Base-by-base conservation (phyloP, 2,113 vertebrate genomes). In the Jacana jacana region DNA sequence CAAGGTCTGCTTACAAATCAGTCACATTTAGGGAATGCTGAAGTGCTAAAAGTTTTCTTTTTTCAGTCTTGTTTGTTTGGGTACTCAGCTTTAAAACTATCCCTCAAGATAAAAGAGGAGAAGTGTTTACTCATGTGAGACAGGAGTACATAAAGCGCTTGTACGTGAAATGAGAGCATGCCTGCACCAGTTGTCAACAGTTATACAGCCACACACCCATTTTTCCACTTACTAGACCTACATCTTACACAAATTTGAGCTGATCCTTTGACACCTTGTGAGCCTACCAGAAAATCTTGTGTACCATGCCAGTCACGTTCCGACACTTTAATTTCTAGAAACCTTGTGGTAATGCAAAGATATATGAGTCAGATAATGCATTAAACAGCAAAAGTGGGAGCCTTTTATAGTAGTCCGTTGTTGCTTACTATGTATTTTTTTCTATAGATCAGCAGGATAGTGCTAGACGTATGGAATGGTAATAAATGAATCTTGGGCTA, bases 401-500 rank as follows among this genome's bases (percentile, higher is more conserved):
- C 15, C 63, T 80, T 95, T 89, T 87, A n/a, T 89, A 76, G 89
- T 78, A 58, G 28, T 73, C 40, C 25, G 27, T 63, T 91, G 23
- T 68, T 94, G 81, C 88, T 96, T 92, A 75, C 49, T 37, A 16
- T 22, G 64, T 72, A 11, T 54, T 91, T 83, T 88, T 95, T 69
- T 13, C 66, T 89, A 5, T 51, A 69, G 77, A 80, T 87, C 88
- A 95, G 81, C 92, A 95, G 70, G 51, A 86, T 87, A 24, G 40
- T 27, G 19, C 72, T 72, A 95, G 81, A 81, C 49, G 55, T 15
- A 27, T 30, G 52, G 42, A 94, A 93, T 73, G 35, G 66, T 73
- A 95, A 91, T 71, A 88, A 94, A 76, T 91, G 61, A 94, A 64
- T 73, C 61, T 88, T 91, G 88, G 82, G 77, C 51, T 57, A 22